Conservation (phyloP, 64 coral and sea anemone species). For the Anthopleura sola region DNA sequence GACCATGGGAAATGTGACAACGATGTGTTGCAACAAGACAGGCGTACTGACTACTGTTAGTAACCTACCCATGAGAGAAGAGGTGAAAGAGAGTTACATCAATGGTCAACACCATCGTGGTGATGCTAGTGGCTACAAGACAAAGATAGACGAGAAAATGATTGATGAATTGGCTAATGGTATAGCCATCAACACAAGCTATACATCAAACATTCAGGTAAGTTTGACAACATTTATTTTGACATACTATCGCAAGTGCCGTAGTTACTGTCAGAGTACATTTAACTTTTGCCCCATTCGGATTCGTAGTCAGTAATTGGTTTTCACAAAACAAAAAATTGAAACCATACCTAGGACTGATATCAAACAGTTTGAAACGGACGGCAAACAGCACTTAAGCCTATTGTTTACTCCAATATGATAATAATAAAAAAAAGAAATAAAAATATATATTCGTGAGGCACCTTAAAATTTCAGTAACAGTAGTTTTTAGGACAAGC, state of each 20-base stretch:
- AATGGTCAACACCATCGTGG: slow-evolving; percentile 45
- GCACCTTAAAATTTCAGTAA: too few relatives aligned
- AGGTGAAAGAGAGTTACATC: slow-evolving; percentile 64
- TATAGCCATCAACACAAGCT: slow-evolving; percentile 73
- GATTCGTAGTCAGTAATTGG: too few relatives aligned
- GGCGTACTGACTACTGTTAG: slow-evolving; percentile 77
- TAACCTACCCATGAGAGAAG: slow-evolving; percentile 49
- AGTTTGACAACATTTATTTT: background rate
- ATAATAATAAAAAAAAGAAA: too few relatives aligned
- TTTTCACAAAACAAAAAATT: background rate
- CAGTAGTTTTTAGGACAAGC: too few relatives aligned
- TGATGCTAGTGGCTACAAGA: slow-evolving; percentile 51
- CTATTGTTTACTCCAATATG: too few relatives aligned
- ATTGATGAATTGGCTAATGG: slow-evolving; percentile 50
- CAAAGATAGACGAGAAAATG: slow-evolving; percentile 33
- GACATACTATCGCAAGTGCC: too few relatives aligned
- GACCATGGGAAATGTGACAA: slow-evolving; percentile 76
- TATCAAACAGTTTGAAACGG: background rate
- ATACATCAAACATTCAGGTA: slow-evolving; percentile 48
- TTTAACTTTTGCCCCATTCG: background rate
- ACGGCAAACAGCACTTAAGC: too few relatives aligned
- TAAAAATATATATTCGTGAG: too few relatives aligned
- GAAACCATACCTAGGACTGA: background rate
- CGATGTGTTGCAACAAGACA: slow-evolving; percentile 79
- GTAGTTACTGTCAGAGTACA: too few relatives aligned